Evolutionary conservation across 2,888 invertebrate species (phyloP), one percentile per base, ranked within the genome.

Genomic region (Polydrusus cervinus): DNA sequence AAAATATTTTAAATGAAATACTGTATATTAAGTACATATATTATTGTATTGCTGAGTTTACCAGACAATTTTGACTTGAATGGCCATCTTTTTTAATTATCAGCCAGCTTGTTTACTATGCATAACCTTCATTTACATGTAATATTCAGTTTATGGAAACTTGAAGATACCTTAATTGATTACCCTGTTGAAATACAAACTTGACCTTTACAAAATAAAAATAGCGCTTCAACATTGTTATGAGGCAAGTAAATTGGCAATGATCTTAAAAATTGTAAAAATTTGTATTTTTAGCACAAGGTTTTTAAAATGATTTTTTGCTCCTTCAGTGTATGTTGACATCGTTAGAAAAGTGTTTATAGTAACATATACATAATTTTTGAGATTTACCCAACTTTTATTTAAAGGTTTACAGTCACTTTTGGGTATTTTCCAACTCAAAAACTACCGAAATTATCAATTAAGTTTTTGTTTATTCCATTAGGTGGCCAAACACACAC

Each of bases 151-250:
- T 34, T 57, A 57, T 34, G 14, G 16, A 30, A 57, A 34, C 55
- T 34, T 34, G 53, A 9, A 49, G 16, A 55, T 30, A 30, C 6
- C 16, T 49, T 25, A 20, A 10, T 18, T 51, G 10, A 20, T 30
- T 55, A 9, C 9, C 18, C 18, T 38, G 38, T 60, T 60, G 34
- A 62, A 62, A 25, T 47, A 16, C 14, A 47, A 10, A 67, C 53
- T 62, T 74, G 74, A 74, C 74, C 74, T 74, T 74, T 45, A 61
- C 55, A 66, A 61, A 25, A 68, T 38, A n/a, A 49, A 30, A 70
- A 43, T 45, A 60, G 60, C 25, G 16, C 40, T 34, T 57, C 40
- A 61, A 34, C 43, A n/a, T 9, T 10, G 40, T 14, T 51, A 30
- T 40, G 40, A 60, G 30, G 49, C 34, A 20, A 18, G 13, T 53